Base-by-base conservation (phyloP, 1,140 invertebrate genomes). In the Eueides isabella region DNA sequence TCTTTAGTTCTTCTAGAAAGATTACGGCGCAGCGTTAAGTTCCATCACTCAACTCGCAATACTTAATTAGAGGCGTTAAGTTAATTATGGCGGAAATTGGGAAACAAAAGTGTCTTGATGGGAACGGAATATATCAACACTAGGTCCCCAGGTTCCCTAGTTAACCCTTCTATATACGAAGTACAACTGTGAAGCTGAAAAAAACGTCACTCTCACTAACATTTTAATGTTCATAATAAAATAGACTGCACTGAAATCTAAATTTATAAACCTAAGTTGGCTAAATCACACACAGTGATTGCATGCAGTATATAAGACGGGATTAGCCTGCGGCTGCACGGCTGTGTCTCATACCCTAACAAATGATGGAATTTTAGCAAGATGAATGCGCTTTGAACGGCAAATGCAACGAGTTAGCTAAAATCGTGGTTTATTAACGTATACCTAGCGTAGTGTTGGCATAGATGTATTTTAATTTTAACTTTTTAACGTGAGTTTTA, bases 331-430 rank as follows among this genome's bases (percentile, higher is more conserved):
- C 30, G 68, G 66, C 70, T 63, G 67, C 38, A 66, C 31, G 69
- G 62, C 69, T 41, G 61, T 75, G 67, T 76, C 77, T 79, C 77
- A 76, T 74, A 74, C 73, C 67, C 68, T 74, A 76, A 82, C 78
- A 77, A 82, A 82, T 80, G 76, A 70, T 41, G 72, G 78, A 80
- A 80, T 76, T 78, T 82, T 75, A 80, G 71, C 67, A 67, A 79
- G 80, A 77, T 65, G 76, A 67, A 82, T 80, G 80, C 61, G 61
- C 62, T 71, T 71, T 64, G 11, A 64, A 64, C 48, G 48, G 48
- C n/a, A 11, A 55, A 55, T 55, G 48, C 48, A 55, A 55, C 48
- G 48, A 55, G 48, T 55, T n/a, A 55, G 2, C 48, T 55, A 55
- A 55, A 23, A 23, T 55, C 19, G 48, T 55, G 48, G 48, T 55